Evolutionary conservation across 2,797 vertebrate genomes (phyloP), one percentile per base, ranked within the genome.

Genomic region (Staurois parvus): DNA sequence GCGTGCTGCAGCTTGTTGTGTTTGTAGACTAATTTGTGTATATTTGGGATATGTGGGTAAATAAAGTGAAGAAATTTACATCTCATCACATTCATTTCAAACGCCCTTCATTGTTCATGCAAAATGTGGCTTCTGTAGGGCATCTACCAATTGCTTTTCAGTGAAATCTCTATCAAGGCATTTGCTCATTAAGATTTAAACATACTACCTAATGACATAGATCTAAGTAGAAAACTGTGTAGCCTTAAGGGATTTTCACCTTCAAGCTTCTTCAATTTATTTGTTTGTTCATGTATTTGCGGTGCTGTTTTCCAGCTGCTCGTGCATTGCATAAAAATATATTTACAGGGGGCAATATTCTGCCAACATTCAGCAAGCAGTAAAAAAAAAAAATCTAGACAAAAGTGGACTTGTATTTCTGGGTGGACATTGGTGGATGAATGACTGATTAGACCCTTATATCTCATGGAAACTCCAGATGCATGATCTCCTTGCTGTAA

Each of bases 101-200:
- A 66, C 12, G 64, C n/a, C 64, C 64, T 64, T 62, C 59, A 26
- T 64, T 66, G 64, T 66, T 26, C n/a, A 66, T 66, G 64, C 64
- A 26, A 66, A 66, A 66, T 66, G n/a, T 66, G 64, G 64, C 28
- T 66, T 66, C 64, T 66, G 64, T 28, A 66, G 12, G 26, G n/a
- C 64, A 66, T 29, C 26, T 28, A 66, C 64, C 64, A 66, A 66
- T 66, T 66, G 64, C 64, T 66, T 28, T 66, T 28, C 26, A 29
- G 28, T 28, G 64, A 66, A 66, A 66, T 29, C 28, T 66, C 26
- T 26, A 66, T 66, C 64, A 66, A 66, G 29, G 64, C 26, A 3
- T 66, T 66, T 66, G 64, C 64, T 66, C 64, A 66, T 66, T 66
- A 66, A 66, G 64, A 66, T 66, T 66, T 66, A 66, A 66, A 66